Base-by-base conservation (phyloP, 1,140 invertebrate species). In the Hylyphantes graminicola region DNA sequence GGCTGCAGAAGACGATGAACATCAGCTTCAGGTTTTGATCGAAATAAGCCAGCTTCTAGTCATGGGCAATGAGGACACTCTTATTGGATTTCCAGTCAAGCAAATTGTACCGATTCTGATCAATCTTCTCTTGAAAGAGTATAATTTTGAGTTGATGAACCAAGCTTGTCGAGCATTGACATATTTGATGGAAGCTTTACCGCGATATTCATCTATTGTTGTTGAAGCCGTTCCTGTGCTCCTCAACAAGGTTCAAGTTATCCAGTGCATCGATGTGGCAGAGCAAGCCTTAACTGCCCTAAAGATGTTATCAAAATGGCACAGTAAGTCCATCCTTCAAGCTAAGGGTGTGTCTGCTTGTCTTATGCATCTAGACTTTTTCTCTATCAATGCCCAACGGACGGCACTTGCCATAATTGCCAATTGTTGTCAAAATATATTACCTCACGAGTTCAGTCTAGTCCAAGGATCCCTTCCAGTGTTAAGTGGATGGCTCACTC, bases 71-170 rank as follows among this genome's bases (percentile, higher is more conserved):
- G 98, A 99, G 91, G 98, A 99, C 88, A 99, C 97, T 0, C 91
- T 99, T 12, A 96, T 97, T 50, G 98, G 98, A 19, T 99, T 99
- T 90, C 98, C 98, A 0, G 96, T 99, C 0, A 97, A 98, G 87
- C 97, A 98, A 90, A 97, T 98, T n/a, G 97, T 99, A 10, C 97
- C 98, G 12, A 96, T 96, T 6, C 92, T 99, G 4, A 96, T 97
- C 59, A 94, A 93, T 87, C 90, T 98, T 51, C 92, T 97, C 4
- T 93, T 94, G 53, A 96, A 97, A 92, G 96, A 97, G 88, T 97
- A 99, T 89, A 99, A 99, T 91, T 99, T 99, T 92, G 98, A 99
- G 90, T 98, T 99, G 92, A 99, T 99, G 98, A 98, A 99, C 89
- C 96, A 99, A 90, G 97, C 98, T 0, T 99, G 97, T 90, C 94